phyloP scores from a whole-genome alignment of 2,888 invertebrate genomes.

The Athrips mouffetella region DNA sequence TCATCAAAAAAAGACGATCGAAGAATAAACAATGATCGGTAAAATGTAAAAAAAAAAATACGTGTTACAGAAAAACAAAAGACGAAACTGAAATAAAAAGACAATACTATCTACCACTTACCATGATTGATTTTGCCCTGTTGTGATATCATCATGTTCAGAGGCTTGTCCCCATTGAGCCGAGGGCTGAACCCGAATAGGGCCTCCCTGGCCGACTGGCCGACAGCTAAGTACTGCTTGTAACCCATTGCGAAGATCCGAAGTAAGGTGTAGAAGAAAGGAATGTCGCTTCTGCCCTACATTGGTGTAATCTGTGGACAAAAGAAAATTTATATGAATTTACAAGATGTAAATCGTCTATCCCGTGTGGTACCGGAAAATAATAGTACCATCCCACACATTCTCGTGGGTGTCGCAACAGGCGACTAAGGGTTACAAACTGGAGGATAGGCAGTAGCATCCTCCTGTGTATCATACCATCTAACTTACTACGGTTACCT shows the following conservation, averaged over 20 bases:
- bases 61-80: too few species aligned
- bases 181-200: slow-evolving; percentile 81
- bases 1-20: too few species aligned
- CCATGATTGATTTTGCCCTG: slow-evolving; percentile 86
- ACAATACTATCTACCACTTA: slow-evolving; percentile 68
- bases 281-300: not conserved
- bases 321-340: not conserved
- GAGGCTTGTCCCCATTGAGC: slow-evolving; percentile 70
- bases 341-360: too few species aligned
- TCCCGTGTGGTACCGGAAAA: too few species aligned
- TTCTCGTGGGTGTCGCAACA: too few species aligned
- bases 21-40: too few species aligned
- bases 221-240: slow-evolving; percentile 87
- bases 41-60: too few species aligned
- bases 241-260: slow-evolving; percentile 79
- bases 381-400: too few species aligned
- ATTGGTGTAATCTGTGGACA: slow-evolving; percentile 9
- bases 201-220: slow-evolving; percentile 84
- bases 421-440: too few species aligned
- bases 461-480: too few species aligned
- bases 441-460: too few species aligned
- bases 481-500: too few species aligned
- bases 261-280: slow-evolving; percentile 3
- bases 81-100: not conserved
- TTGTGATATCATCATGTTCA: slow-evolving; percentile 90